Percentiles rank a stretch among this genome's conserved stretches.
Conservation (phyloP, 2,797 vertebrate species). For the Melanotaenia nigrans region DNA sequence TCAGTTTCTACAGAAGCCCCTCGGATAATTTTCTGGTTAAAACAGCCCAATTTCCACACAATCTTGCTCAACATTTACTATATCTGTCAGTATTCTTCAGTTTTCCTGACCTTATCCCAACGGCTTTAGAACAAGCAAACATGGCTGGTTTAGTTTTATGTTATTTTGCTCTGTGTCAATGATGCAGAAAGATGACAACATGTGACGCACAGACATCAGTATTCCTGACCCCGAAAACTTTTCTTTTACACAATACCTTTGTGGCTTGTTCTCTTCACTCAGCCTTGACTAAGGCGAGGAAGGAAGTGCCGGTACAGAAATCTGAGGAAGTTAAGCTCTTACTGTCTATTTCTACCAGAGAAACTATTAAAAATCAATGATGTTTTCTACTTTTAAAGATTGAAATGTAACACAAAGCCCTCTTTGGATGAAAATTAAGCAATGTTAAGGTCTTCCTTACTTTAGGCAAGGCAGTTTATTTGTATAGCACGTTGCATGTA, state of each 20-base stretch:
- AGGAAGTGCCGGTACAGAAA: conserved; percentile 43
- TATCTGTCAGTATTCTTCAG: conserved; percentile 28
- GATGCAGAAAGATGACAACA: conserved; percentile 67
- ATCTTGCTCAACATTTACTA: conserved; percentile 39
- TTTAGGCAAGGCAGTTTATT: too few relatives aligned
- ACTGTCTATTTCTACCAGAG: conserved; percentile 20
- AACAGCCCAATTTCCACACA: conserved; percentile 6
- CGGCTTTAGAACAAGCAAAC: conserved; percentile 54
- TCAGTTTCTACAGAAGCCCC: conserved; percentile 35
- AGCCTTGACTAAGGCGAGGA: conserved; percentile 45
- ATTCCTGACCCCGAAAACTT: conserved; percentile 41
- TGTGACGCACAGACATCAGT: conserved; percentile 52
- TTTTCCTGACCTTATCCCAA: conserved; percentile 17
- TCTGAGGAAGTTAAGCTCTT: conserved; percentile 41
- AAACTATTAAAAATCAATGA: conserved; percentile 36
- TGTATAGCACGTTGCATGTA: too few relatives aligned
- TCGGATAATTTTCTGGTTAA: conserved; percentile 36
- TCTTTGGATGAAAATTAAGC: background rate
- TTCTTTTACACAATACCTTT: conserved; percentile 59
- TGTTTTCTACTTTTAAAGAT: conserved; percentile 25
- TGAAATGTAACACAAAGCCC: conserved; percentile 20
- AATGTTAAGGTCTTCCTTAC: too few relatives aligned
- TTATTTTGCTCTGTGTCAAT: conserved; percentile 53
- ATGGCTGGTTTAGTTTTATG: conserved; percentile 51
- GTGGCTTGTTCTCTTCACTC: conserved; percentile 56